Evolutionary conservation across 2,113 vertebrate species (phyloP).

Genomic region (Hippocampus abdominalis): DNA sequence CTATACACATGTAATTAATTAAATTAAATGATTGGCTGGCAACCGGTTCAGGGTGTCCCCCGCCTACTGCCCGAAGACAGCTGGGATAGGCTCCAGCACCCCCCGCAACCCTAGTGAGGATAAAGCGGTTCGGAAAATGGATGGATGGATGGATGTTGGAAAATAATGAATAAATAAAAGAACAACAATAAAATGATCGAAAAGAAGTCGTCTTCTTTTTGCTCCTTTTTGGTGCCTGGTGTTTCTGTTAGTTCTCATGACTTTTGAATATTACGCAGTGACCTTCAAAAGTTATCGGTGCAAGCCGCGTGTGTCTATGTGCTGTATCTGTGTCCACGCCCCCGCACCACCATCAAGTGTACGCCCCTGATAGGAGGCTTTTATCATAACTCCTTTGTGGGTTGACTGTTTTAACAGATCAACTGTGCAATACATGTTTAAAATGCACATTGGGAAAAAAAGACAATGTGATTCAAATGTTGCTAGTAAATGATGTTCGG

Average conservation of each 20-base stretch:
- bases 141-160: no score
- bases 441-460: not conserved
- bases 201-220: not conserved
- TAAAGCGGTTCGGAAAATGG: no score
- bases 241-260: not conserved
- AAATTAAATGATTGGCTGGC: not conserved
- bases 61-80: no score
- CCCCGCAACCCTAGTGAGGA: no score
- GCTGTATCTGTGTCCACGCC: conserved; percentile 37
- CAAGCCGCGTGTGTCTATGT: conserved; percentile 24
- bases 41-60: no score
- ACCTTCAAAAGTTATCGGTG: conserved; percentile 32
- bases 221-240: not conserved
- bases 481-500: not conserved
- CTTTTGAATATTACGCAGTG: not conserved
- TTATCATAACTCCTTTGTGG: conserved; percentile 22
- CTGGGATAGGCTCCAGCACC: no score
- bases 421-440: not conserved
- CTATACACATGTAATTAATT: not conserved
- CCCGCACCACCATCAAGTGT: conserved; percentile 22
- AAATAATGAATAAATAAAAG: not conserved
- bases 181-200: not conserved
- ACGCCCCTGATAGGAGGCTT: conserved; percentile 36
- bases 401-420: not conserved
- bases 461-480: not conserved